Base-by-base conservation (phyloP, 2,113 vertebrate species). In the Columba livia region DNA sequence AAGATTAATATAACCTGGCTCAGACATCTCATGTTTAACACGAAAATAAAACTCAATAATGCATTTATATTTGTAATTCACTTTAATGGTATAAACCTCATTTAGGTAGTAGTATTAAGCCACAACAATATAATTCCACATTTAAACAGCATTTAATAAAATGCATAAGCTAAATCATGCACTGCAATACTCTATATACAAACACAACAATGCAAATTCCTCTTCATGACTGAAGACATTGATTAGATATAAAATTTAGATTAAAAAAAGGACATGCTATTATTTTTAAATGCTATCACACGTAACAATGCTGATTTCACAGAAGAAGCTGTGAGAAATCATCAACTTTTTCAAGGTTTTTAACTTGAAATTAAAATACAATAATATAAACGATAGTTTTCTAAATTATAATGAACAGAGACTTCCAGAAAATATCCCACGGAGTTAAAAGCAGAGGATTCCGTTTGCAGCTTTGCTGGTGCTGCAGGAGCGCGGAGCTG, bases 161-260 rank as follows among this genome's bases (percentile, higher is more conserved):
- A 99, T 99, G 98, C 98, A 98, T 98, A 98, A 98, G 98, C 98
- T 98, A 98, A 97, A 96, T 94, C 99, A 99, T 99, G 99, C 99
- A 99, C 97, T 97, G 98, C 98, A 97, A 98, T 98, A 98, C 98
- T 98, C 97, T 98, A 98, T 98, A 98, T 98, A 98, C 98, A 99
- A 98, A 98, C 96, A 99, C 97, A 98, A 99, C 98, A 98, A 99
- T 98, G 98, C 98, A 98, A 97, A 96, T 98, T 97, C 96, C 89
- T 98, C 96, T 98, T 97, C 92, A 96, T 97, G 97, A 97, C 97
- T 94, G 97, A 98, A 98, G 97, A 98, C 97, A 97, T 15, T 93
- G 89, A 98, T 97, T 98, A 98, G 98, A 98, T 98, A 99, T 79
- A 99, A 99, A 99, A 99, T 81, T 97, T 79, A 85, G 89, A 96